phyloP scores from a whole-genome alignment of 2,797 vertebrate species.

The Pelobates cultripes region DNA sequence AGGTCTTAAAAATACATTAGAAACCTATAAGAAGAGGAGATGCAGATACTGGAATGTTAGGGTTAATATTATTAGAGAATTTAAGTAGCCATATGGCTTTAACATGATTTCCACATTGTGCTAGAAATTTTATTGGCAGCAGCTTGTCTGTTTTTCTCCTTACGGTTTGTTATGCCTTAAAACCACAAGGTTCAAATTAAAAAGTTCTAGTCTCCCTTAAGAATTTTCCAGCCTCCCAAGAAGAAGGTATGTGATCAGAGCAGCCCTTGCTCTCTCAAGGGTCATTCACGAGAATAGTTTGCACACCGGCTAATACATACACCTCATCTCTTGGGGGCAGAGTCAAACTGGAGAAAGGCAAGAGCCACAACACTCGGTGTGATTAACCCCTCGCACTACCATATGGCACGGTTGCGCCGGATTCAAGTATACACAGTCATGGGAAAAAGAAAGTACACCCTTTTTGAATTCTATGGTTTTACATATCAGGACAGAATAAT shows the following conservation, averaged over 20 bases:
- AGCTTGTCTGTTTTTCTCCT: conserved; percentile 48
- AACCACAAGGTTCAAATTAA: conserved; percentile 49
- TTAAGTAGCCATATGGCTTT: conserved; percentile 52
- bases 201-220: conserved; percentile 30
- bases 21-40: too few species aligned
- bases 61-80: conserved; percentile 31
- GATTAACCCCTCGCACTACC: too few species aligned
- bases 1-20: too few species aligned
- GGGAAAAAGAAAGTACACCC: too few species aligned
- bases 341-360: too few species aligned
- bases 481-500: too few species aligned
- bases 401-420: too few species aligned
- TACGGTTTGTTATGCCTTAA: conserved; percentile 37
- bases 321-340: not conserved
- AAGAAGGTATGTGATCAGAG: conserved; percentile 13
- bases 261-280: not conserved
- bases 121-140: conserved; percentile 53
- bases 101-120: conserved; percentile 50
- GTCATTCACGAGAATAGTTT: not conserved
- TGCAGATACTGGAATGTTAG: not conserved
- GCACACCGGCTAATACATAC: not conserved
- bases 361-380: too few species aligned
- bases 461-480: too few species aligned
- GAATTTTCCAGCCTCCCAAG: conserved; percentile 45
- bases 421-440: too few species aligned